Conservation (phyloP, 2,888 invertebrate genomes). For the Celastrina argiolus region DNA sequence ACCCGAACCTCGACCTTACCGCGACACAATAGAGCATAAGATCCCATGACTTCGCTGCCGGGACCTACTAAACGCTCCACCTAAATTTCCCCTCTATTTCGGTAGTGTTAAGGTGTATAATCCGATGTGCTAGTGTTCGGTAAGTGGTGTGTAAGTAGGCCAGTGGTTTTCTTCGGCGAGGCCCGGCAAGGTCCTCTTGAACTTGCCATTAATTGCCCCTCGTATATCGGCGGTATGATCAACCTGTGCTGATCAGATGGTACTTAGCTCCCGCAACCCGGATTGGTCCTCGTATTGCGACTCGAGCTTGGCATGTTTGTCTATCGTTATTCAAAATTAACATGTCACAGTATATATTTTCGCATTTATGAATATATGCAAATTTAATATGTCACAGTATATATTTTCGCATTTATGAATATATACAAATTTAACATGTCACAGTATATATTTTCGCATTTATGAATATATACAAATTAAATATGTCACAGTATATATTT, state of each 20-base stretch:
- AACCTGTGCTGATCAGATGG: not conserved
- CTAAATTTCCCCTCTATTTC: not conserved
- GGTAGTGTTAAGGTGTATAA: not conserved
- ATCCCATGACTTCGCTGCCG: slow-evolving; percentile 40
- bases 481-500: too few relatives aligned
- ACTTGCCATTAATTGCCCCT: slow-evolving; percentile 26
- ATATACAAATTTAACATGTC: too few relatives aligned
- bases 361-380: too few relatives aligned
- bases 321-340: too few relatives aligned
- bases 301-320: too few relatives aligned
- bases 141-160: slow-evolving; percentile 55
- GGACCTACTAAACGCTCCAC: not conserved
- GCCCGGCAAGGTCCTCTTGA: slow-evolving; percentile 53
- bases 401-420: too few relatives aligned
- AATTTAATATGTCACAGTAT: too few relatives aligned
- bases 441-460: too few relatives aligned
- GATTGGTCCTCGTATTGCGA: too few relatives aligned
- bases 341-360: too few relatives aligned
- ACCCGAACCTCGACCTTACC: slow-evolving; percentile 35
- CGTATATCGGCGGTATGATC: not conserved
- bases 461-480: too few relatives aligned
- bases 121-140: not conserved
- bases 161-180: slow-evolving; percentile 65
- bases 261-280: not conserved
- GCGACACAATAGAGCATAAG: slow-evolving; percentile 40